A percentile compares a stretch with the other conserved stretches of the same genome.
Conservation (phyloP, 1,140 invertebrate species). For the Rhopalosiphum padi region DNA sequence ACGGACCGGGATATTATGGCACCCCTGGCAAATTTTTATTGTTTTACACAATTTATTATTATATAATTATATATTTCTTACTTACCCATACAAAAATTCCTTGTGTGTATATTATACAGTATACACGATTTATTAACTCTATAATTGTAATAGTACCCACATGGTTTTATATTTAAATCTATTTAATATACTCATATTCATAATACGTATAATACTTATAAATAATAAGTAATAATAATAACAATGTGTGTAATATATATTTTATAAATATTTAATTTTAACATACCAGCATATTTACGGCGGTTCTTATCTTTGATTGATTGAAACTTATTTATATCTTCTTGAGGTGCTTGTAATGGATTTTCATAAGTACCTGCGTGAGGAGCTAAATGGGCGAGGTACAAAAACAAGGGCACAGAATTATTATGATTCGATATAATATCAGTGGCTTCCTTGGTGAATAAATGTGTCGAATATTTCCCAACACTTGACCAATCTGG, state of each 20-base stretch:
- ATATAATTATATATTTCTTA: no score
- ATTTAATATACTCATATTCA: no score
- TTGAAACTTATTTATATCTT: slow-evolving; percentile 75
- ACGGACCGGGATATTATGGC: no score
- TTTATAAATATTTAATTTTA: background rate
- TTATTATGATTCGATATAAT: slow-evolving; percentile 67
- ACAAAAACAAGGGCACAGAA: slow-evolving; percentile 76
- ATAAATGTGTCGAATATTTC: slow-evolving; percentile 70
- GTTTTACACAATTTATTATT: no score
- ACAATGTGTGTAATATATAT: background rate
- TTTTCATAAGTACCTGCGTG: slow-evolving; percentile 71
- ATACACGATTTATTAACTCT: no score
- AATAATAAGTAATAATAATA: background rate
- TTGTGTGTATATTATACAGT: no score
- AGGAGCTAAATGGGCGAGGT: slow-evolving; percentile 80
- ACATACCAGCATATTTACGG: slow-evolving; percentile 78
- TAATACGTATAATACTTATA: no score
- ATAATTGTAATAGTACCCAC: no score
- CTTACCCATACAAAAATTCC: no score
- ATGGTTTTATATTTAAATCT: no score
- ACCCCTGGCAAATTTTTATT: no score
- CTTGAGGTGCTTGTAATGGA: slow-evolving; percentile 76
- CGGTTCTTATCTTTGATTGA: slow-evolving; percentile 78
- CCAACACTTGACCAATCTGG: slow-evolving; percentile 61
- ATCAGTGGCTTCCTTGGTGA: slow-evolving; percentile 67